A percentile compares a stretch with the other conserved stretches of the same genome.
Evolutionary conservation across 2,113 vertebrate genomes (phyloP).

Genomic region (Verasper variegatus): DNA sequence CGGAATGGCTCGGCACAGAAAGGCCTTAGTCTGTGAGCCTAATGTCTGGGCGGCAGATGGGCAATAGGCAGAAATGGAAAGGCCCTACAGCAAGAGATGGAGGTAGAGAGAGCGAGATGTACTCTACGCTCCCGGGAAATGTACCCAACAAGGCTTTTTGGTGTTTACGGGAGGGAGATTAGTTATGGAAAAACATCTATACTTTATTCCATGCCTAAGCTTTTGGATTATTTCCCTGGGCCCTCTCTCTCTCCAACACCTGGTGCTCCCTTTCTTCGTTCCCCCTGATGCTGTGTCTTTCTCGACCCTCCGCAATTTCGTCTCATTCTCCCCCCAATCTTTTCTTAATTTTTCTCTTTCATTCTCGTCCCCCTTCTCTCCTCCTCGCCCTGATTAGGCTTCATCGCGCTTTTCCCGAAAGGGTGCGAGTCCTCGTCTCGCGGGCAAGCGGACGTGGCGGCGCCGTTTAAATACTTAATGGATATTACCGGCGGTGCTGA

Average conservation of each 20-base stretch:
- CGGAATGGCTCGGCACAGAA: constrained; percentile 47
- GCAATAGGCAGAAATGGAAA: constrained; percentile 34
- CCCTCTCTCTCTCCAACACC: constrained; percentile 17
- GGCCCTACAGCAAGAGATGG: constrained; percentile 43
- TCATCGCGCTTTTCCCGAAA: constrained; percentile 21
- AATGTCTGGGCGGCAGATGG: constrained; percentile 64
- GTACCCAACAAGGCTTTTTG: constrained; percentile 42
- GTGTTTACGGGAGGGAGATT: constrained; percentile 52
- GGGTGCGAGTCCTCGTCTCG: constrained; percentile 39
- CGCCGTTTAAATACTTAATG: constrained; percentile 70
- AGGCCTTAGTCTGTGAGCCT: constrained; percentile 40
- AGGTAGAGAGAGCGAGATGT: constrained; percentile 19
- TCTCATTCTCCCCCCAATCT: constrained; percentile 11
- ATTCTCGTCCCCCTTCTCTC: constrained; percentile 13
- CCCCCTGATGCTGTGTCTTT: constrained; percentile 25
- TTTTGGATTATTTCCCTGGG: constrained; percentile 39
- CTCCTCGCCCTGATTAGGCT: constrained; percentile 46
- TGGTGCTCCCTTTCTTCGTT: constrained; percentile 5
- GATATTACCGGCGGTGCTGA: constrained; percentile 45
- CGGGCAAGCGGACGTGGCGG: neutral
- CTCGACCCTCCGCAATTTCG: constrained; percentile 10
- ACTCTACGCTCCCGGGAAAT: constrained; percentile 49
- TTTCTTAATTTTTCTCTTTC: constrained; percentile 26
- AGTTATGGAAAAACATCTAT: constrained; percentile 44
- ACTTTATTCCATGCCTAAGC: constrained; percentile 41